These are phyloP conservation scores for Tetrax tetrax DNA, from an alignment of 2,113 vertebrate genomes.

Conservation along the genomic window DNA sequence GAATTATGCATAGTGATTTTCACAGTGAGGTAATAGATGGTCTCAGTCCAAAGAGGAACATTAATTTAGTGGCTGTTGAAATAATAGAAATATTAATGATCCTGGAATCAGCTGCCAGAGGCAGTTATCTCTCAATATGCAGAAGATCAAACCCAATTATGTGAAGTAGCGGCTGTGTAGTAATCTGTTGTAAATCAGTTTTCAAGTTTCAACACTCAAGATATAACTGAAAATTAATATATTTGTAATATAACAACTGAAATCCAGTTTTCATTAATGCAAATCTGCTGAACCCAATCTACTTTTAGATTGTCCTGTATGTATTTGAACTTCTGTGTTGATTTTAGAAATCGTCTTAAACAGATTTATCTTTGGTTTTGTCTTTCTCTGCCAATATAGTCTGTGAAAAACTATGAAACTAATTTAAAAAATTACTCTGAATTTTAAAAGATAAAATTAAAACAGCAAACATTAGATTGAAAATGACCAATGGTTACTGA, in stretches of 20 bases:
- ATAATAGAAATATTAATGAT: background rate
- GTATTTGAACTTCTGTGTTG: fast-evolving
- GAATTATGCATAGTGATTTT: background rate
- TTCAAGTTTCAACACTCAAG: background rate
- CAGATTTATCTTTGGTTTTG: background rate
- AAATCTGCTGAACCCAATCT: background rate
- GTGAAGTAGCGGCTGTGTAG: background rate
- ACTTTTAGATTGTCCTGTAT: background rate
- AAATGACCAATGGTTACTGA: background rate
- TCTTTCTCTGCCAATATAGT: background rate
- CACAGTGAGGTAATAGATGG: background rate
- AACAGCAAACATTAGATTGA: background rate
- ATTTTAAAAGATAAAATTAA: background rate
- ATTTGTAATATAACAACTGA: background rate
- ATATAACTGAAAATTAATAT: background rate
- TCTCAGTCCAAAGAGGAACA: background rate
- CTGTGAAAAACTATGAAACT: background rate
- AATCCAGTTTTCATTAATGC: background rate
- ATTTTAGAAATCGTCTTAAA: background rate
- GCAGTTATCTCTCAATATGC: background rate
- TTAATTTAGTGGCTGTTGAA: background rate
- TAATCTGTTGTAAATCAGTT: background rate
- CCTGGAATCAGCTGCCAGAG: background rate
- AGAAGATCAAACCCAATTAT: background rate
- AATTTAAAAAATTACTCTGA: background rate